A percentile compares a stretch with the other conserved stretches of the same genome.
phyloP scores from a whole-genome alignment of 1,140 invertebrate species.

The Leptopilina boulardi region DNA sequence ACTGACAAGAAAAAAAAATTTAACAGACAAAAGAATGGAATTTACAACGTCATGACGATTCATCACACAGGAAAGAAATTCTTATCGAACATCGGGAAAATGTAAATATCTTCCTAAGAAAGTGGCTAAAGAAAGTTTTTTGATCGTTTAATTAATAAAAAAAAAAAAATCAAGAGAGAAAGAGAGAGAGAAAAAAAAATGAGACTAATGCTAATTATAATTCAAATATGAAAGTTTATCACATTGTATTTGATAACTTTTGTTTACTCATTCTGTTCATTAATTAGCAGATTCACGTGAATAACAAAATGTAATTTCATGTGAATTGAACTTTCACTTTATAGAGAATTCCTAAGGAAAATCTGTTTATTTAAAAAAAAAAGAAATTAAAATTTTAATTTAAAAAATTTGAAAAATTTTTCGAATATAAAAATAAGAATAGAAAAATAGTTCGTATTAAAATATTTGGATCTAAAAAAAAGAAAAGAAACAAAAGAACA shows the following conservation, averaged over 20 bases:
- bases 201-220: conserved; percentile 7
- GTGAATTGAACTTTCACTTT: conserved; percentile 16
- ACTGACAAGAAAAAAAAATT: neutral
- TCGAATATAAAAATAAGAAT: too few species aligned
- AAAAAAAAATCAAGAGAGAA: neutral
- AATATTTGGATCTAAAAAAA: too few species aligned
- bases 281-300: conserved; percentile 2
- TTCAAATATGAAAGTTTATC: neutral
- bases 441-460: too few species aligned
- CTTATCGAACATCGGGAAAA: neutral
- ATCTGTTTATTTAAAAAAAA: too few species aligned
- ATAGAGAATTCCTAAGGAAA: too few species aligned
- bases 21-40: neutral
- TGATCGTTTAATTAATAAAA: conserved; percentile 25
- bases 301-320: conserved; percentile 9
- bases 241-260: conserved; percentile 21
- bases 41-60: neutral
- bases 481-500: neutral
- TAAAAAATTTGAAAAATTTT: too few species aligned
- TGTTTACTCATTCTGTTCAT: neutral
- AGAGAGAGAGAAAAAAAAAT: neutral
- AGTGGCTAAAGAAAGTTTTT: neutral
- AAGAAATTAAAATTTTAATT: too few species aligned
- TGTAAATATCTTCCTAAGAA: neutral
- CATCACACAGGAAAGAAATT: neutral